Evolutionary conservation across 2,113 vertebrate genomes (phyloP).

Genomic region (Coptodon rendalli): DNA sequence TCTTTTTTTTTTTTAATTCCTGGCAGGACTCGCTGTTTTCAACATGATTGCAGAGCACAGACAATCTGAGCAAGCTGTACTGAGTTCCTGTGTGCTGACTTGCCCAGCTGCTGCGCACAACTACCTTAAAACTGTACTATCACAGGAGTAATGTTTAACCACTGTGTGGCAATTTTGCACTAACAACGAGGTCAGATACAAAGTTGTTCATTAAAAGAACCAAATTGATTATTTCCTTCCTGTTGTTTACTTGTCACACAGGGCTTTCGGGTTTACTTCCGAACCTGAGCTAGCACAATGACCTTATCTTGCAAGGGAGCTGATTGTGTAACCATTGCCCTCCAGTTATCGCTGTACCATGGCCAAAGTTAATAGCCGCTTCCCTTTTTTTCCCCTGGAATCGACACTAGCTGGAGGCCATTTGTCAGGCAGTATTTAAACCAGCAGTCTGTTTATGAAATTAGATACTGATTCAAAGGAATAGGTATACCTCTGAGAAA

Average conservation of each 20-base stretch:
- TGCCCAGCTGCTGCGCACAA: slow-evolving; percentile 23
- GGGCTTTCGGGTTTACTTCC: slow-evolving; percentile 80
- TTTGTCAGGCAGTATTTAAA: slow-evolving; percentile 22
- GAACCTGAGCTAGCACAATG: slow-evolving; percentile 74
- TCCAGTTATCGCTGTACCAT: slow-evolving; percentile 48
- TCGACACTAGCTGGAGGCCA: slow-evolving; percentile 9
- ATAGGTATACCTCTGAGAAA: slow-evolving; percentile 16
- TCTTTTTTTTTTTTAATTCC: accelerated
- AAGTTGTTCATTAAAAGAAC: slow-evolving; percentile 83
- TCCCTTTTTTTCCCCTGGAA: slow-evolving; percentile 37
- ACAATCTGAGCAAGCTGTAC: background rate
- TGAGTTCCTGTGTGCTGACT: slow-evolving; percentile 39
- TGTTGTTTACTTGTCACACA: slow-evolving; percentile 83
- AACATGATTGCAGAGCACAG: slow-evolving; percentile 3
- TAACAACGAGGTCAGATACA: slow-evolving; percentile 76
- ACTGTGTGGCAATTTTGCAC: slow-evolving; percentile 76
- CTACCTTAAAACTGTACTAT: slow-evolving; percentile 36
- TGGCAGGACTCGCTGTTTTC: background rate
- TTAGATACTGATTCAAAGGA: slow-evolving; percentile 44
- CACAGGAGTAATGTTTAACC: slow-evolving; percentile 80
- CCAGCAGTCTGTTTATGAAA: slow-evolving; percentile 43
- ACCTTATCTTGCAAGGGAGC: slow-evolving; percentile 78
- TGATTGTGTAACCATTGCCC: slow-evolving; percentile 78
- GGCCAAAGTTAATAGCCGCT: slow-evolving; percentile 59
- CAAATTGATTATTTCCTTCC: slow-evolving; percentile 97